Evolutionary conservation across 2,797 vertebrate genomes (phyloP).

Genomic region (Sebastiscus tertius): DNA sequence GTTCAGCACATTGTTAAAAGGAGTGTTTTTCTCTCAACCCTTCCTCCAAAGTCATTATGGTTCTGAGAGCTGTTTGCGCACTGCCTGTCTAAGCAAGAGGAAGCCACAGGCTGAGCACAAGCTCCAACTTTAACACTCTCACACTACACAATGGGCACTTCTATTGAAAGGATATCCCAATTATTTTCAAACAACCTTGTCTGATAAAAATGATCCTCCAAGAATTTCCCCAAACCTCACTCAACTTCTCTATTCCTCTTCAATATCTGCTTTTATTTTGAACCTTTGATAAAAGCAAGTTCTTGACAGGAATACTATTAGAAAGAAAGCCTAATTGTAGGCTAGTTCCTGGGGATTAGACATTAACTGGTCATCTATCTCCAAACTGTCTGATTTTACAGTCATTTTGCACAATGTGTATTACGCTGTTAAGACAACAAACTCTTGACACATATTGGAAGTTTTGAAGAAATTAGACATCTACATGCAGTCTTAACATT

Average conservation of each 20-base stretch:
- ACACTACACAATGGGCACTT: conserved; percentile 20
- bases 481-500: background rate
- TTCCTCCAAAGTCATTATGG: conserved; percentile 56
- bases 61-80: conserved; percentile 29
- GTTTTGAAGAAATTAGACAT: background rate
- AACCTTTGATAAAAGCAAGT: background rate
- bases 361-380: background rate
- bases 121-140: conserved; percentile 14
- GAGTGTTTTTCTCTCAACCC: conserved; percentile 50
- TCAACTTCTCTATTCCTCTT: conserved; percentile 4
- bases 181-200: conserved; percentile 43
- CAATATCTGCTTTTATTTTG: conserved; percentile 10
- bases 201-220: conserved; percentile 15
- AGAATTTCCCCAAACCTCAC: conserved; percentile 14
- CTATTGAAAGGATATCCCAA: conserved; percentile 29
- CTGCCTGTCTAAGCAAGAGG: conserved; percentile 29
- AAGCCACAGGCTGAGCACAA: conserved; percentile 27
- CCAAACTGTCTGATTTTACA: background rate
- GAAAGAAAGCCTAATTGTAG: background rate
- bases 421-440: background rate
- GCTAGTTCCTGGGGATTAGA: background rate
- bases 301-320: background rate
- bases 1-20: conserved; percentile 60
- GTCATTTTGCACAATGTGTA: background rate
- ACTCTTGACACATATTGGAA: background rate